Evolutionary conservation across 2,113 vertebrate species (phyloP).

Genomic region (Ophiodon elongatus): DNA sequence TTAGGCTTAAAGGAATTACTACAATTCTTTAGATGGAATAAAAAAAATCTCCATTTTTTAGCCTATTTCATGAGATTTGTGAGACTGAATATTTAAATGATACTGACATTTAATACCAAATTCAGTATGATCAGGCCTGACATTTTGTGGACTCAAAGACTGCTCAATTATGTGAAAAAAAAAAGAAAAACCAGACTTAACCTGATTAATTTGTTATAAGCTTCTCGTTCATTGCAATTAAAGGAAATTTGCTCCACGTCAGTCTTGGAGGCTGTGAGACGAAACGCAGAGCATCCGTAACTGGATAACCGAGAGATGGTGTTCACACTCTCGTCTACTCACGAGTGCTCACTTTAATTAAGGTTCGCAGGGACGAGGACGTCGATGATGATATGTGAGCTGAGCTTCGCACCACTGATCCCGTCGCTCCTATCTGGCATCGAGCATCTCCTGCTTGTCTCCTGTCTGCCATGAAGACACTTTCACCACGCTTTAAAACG

Average conservation of each 20-base stretch:
- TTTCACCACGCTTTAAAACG: constrained; percentile 30
- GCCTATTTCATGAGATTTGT: neutral
- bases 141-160: neutral
- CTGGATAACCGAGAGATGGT: constrained; percentile 58
- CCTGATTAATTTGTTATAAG: constrained; percentile 39
- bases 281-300: constrained; percentile 60
- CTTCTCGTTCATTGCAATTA: constrained; percentile 34
- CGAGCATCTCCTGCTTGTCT: constrained; percentile 16
- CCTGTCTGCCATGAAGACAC: constrained; percentile 11
- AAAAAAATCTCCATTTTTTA: neutral
- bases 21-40: neutral
- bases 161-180: neutral
- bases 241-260: constrained; percentile 52
- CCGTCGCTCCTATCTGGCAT: constrained; percentile 18
- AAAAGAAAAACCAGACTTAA: neutral
- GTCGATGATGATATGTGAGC: constrained; percentile 52
- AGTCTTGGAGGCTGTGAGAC: constrained; percentile 38
- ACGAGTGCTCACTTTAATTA: constrained; percentile 77
- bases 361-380: constrained; percentile 54
- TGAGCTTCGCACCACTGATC: constrained; percentile 33
- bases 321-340: constrained; percentile 62
- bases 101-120: neutral
- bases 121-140: neutral
- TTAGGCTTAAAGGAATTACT: neutral
- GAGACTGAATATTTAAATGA: neutral